Conservation (phyloP, 1,140 invertebrate genomes). For the Eupristina koningsbergeri region DNA sequence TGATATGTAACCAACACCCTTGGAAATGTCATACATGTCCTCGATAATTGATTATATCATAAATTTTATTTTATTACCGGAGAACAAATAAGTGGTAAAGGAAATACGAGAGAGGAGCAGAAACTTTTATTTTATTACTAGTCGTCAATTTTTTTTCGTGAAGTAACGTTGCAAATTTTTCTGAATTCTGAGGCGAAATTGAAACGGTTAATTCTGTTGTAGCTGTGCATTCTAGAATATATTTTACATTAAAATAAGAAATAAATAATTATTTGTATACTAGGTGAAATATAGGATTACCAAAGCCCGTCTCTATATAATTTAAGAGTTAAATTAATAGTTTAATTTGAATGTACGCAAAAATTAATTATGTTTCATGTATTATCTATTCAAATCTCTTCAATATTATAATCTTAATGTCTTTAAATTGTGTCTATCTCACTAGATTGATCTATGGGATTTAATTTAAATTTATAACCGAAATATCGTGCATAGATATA, state of each 20-base stretch:
- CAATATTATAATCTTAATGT: no score
- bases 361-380: no score
- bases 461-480: no score
- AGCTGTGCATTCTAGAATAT: neutral
- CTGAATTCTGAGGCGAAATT: neutral
- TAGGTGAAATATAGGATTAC: neutral
- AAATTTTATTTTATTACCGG: slow-evolving; percentile 19
- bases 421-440: no score
- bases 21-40: neutral
- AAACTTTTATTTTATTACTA: neutral
- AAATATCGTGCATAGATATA: no score
- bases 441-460: no score
- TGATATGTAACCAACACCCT: neutral
- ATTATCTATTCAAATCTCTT: no score
- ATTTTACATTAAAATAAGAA: neutral
- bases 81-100: neutral
- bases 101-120: neutral
- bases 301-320: no score
- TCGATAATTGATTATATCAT: slow-evolving; percentile 8
- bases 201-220: neutral
- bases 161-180: neutral
- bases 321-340: no score
- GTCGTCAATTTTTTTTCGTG: neutral
- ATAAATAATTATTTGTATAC: neutral
- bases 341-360: no score